A percentile compares a stretch with the other conserved stretches of the same genome.
Evolutionary conservation across 2,888 invertebrate species (phyloP).

Genomic region (Lochmaea capreae): DNA sequence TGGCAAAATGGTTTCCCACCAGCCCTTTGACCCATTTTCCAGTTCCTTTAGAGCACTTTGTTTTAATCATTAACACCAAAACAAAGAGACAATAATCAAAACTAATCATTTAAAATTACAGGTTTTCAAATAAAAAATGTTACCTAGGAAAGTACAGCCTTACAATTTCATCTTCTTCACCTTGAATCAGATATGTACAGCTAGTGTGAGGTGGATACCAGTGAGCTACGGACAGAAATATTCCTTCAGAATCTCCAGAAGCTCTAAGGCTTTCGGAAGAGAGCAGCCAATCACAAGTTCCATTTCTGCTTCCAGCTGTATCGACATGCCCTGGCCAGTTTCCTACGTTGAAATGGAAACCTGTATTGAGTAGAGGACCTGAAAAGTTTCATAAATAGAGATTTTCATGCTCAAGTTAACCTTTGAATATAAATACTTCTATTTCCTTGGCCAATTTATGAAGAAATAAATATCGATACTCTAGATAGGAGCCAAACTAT

Average conservation of each 20-base stretch:
- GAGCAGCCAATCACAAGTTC: slow-evolving; percentile 89
- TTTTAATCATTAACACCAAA: too few relatives aligned
- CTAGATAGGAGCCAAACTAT: neutral
- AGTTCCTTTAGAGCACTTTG: too few relatives aligned
- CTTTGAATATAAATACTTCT: too few relatives aligned
- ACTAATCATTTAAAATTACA: too few relatives aligned
- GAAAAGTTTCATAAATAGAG: slow-evolving; percentile 16
- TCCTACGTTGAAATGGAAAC: slow-evolving; percentile 94
- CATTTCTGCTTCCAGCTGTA: slow-evolving; percentile 86
- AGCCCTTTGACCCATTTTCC: too few relatives aligned
- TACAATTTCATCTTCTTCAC: slow-evolving; percentile 87
- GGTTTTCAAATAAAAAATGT: slow-evolving; percentile 28
- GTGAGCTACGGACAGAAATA: slow-evolving; percentile 90
- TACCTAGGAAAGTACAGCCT: slow-evolving; percentile 90
- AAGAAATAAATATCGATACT: too few relatives aligned
- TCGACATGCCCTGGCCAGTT: slow-evolving; percentile 95
- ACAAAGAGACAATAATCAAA: too few relatives aligned
- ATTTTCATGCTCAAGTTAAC: too few relatives aligned
- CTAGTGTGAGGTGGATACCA: slow-evolving; percentile 96
- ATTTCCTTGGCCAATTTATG: too few relatives aligned
- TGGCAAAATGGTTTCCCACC: too few relatives aligned
- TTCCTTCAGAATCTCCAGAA: slow-evolving; percentile 86
- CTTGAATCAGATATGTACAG: slow-evolving; percentile 91
- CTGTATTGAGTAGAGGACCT: slow-evolving; percentile 90
- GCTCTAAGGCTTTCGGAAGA: slow-evolving; percentile 83